A percentile compares a stretch with the other conserved stretches of the same genome.
These are phyloP conservation scores for Camelus dromedarius DNA, from an alignment of 2,113 vertebrate species.

Conservation along the genomic window DNA sequence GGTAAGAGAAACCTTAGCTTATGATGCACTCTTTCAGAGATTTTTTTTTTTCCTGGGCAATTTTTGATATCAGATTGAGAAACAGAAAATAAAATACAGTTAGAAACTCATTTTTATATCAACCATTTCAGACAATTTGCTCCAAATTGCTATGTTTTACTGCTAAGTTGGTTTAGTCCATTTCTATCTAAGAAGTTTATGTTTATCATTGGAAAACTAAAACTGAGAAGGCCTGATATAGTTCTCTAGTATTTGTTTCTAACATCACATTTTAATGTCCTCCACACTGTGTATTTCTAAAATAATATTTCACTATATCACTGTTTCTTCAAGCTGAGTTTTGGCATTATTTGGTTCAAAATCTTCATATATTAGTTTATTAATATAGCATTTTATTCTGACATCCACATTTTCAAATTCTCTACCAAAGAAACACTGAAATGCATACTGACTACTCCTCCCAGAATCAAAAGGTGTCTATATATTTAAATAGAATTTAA, in stretches of 20 bases:
- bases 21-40: background rate
- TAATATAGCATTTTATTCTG: constrained; percentile 25
- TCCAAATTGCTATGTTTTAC: constrained; percentile 61
- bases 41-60: constrained; percentile 50
- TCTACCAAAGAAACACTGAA: background rate
- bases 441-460: background rate
- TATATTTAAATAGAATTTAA: constrained; percentile 84
- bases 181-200: constrained; percentile 59
- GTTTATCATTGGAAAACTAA: background rate
- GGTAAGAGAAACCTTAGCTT: constrained; percentile 71
- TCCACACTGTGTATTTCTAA: constrained; percentile 56
- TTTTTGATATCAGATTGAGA: constrained; percentile 49
- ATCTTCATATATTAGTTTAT: constrained; percentile 79
- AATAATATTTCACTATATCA: constrained; percentile 46
- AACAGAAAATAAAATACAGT: background rate
- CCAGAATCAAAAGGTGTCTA: background rate
- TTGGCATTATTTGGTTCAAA: constrained; percentile 74
- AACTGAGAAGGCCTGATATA: constrained; percentile 6
- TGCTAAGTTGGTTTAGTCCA: constrained; percentile 28
- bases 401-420: constrained; percentile 51
- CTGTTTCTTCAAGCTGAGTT: constrained; percentile 61
- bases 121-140: constrained; percentile 59
- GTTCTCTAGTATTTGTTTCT: constrained; percentile 35
- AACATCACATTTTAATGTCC: constrained; percentile 15
- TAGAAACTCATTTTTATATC: constrained; percentile 55